These are phyloP conservation scores for Centropyge bicolor DNA, from an alignment of 2,797 vertebrate genomes.

Conservation along the genomic window DNA sequence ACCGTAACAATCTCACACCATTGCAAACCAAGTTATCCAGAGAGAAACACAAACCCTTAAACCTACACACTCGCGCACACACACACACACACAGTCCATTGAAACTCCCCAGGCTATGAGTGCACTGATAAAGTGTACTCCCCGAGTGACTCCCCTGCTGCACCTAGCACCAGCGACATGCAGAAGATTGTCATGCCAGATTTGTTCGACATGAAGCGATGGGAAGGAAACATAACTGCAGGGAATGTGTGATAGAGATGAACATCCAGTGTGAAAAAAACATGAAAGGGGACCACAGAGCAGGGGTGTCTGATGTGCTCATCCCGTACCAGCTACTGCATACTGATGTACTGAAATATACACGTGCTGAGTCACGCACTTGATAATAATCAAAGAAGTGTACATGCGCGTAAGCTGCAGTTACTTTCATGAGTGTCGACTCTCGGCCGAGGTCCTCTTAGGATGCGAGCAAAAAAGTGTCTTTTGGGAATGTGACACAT, in stretches of 20 bases:
- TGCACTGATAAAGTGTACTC: conserved; percentile 65
- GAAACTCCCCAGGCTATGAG: conserved; percentile 52
- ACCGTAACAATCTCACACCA: no score
- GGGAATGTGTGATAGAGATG: conserved; percentile 69
- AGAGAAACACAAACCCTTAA: conserved; percentile 38
- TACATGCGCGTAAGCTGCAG: background rate
- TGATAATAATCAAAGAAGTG: conserved; percentile 7
- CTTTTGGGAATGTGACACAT: conserved; percentile 40
- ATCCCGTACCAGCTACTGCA: conserved; percentile 27
- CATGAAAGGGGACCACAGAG: conserved; percentile 54
- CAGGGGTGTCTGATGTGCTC: conserved; percentile 25
- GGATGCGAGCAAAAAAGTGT: conserved; percentile 34
- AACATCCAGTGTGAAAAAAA: conserved; percentile 61
- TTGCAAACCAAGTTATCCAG: no score
- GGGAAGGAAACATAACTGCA: conserved; percentile 69
- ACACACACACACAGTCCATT: conserved; percentile 34
- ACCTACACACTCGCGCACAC: conserved; percentile 2
- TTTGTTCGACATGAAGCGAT: conserved; percentile 75
- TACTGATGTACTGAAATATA: conserved; percentile 34
- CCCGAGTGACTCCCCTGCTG: conserved; percentile 53
- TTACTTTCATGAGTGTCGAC: conserved; percentile 1
- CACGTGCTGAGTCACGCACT: background rate
- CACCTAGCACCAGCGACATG: conserved; percentile 64
- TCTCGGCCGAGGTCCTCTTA: conserved; percentile 19
- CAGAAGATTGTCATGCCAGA: conserved; percentile 75